Evolutionary conservation across 2,888 invertebrate species (phyloP), one percentile per base, ranked within the genome.

Genomic region (Teleiodes luculella): DNA sequence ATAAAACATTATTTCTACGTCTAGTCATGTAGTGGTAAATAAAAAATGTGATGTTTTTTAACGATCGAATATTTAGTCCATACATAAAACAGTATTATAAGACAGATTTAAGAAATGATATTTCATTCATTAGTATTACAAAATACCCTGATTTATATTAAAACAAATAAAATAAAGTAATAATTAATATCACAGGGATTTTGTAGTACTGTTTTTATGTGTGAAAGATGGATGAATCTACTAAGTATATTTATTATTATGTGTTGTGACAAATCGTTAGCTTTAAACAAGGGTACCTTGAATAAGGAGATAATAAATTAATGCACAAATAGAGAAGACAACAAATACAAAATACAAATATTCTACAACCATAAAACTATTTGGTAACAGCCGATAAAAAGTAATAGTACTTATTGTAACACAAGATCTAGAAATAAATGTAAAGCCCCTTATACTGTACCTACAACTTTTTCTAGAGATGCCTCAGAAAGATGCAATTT

Each of bases 181-280:
- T 18, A 18, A 24, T 24, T 24, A 3, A 33, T 33, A 11, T 33
- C 3, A 2, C 5, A 11, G 31, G 13, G 31, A 46, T 46, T 46
- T 46, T 46, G 30, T 46, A 31, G 16, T 20, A 46, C 24, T 24
- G 24, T 24, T 1, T 16, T 20, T 11, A 35, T 20, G 28, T 35
- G 35, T 28, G 13, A 35, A n/a, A 18, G 10, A 35, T 35, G 20
- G n/a, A 48, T 48, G 35, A 35, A 48, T 33, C n/a, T 18, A 13
- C n/a, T n/a, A n/a, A n/a, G n/a, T n/a, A n/a, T n/a, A n/a, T n/a
- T n/a, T 11, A 35, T 18, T 35, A 35, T 33, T 48, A 11, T 48
- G 48, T 35, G 48, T 48, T 48, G 48, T 48, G 48, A 48, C 20
- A n/a, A 48, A 33, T 35, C 33, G n/a, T 33, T 48, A 48, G 46